Conservation (phyloP, 2,797 vertebrate genomes). For the Australoheros facetus region DNA sequence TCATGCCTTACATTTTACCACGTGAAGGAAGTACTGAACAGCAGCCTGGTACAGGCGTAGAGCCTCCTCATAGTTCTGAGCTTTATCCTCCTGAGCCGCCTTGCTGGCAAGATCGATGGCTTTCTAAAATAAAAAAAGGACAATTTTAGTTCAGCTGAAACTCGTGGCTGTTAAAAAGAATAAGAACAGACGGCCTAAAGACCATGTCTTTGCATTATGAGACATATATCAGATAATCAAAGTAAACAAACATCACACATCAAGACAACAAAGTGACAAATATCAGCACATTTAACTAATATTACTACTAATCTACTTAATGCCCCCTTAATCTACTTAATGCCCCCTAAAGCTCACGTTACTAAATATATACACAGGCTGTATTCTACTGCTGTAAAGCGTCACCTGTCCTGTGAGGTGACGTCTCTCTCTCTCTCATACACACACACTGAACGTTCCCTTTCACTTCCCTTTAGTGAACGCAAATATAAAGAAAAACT, state of each 20-base stretch:
- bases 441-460: neutral
- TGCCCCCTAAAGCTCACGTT: neutral
- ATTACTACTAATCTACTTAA: neutral
- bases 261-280: neutral
- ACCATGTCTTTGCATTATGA: neutral
- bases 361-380: neutral
- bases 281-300: neutral
- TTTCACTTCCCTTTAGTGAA: slow-evolving; percentile 41
- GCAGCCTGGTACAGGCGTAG: slow-evolving; percentile 91
- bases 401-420: slow-evolving; percentile 1
- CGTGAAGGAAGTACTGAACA: slow-evolving; percentile 96
- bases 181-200: neutral
- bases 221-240: neutral
- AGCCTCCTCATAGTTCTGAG: slow-evolving; percentile 95
- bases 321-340: neutral
- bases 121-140: slow-evolving; percentile 84
- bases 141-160: neutral
- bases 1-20: slow-evolving; percentile 91
- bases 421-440: neutral
- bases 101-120: slow-evolving; percentile 95
- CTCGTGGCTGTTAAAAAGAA: neutral
- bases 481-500: neutral
- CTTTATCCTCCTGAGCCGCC: slow-evolving; percentile 97
- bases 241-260: neutral
- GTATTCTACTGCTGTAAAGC: neutral